Conservation (phyloP, 2,113 vertebrate species). For the human region DNA sequence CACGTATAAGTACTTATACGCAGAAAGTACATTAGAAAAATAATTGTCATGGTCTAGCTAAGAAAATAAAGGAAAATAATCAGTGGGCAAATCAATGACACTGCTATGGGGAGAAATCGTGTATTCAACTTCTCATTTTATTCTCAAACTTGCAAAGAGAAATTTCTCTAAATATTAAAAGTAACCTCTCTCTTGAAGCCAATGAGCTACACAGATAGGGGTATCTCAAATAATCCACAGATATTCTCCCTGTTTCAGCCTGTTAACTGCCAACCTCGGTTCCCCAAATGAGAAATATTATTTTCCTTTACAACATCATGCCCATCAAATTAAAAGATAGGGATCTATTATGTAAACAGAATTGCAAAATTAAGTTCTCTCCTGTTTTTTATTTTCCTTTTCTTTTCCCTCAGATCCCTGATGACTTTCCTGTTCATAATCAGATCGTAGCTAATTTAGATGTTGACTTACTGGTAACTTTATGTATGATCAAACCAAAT, state of each 20-base stretch:
- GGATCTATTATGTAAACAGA: neutral
- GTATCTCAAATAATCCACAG: neutral
- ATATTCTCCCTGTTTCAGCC: neutral
- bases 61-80: neutral
- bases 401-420: neutral
- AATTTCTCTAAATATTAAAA: conserved; percentile 26
- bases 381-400: neutral
- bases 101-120: neutral
- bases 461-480: neutral
- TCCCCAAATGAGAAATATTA: neutral
- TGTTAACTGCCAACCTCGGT: neutral
- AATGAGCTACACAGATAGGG: neutral
- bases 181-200: neutral
- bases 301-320: neutral
- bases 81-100: neutral
- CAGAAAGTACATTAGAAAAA: neutral
- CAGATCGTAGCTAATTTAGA: conserved; percentile 7
- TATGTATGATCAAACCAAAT: neutral
- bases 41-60: neutral
- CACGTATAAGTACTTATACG: neutral
- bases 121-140: neutral
- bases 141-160: conserved; percentile 11
- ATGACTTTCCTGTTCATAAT: neutral
- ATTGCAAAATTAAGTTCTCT: neutral
- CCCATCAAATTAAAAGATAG: neutral